These are phyloP conservation scores for Macrosiphum euphorbiae DNA, from an alignment of 2,888 invertebrate species.

Conservation along the genomic window DNA sequence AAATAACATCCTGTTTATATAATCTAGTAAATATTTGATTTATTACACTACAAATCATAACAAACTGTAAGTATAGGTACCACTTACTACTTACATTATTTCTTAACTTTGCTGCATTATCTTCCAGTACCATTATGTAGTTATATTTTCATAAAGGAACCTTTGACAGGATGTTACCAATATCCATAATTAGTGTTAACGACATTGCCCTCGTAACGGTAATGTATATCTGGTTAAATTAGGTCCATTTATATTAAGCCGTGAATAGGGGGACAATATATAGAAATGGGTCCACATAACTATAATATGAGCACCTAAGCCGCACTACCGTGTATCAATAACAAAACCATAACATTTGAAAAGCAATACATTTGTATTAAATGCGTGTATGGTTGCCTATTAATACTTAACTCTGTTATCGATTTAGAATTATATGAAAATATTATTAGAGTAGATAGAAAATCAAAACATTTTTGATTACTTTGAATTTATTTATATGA, in stretches of 20 bases:
- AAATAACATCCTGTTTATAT: constrained; percentile 1
- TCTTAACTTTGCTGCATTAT: background rate
- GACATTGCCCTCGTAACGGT: constrained; percentile 61
- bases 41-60: background rate
- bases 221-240: constrained; percentile 45
- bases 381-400: constrained; percentile 16
- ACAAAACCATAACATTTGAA: background rate
- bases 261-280: constrained; percentile 5
- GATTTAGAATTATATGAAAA: background rate
- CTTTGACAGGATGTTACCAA: constrained; percentile 61
- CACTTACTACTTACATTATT: background rate
- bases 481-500: background rate
- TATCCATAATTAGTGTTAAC: constrained; percentile 57
- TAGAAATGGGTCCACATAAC: constrained; percentile 71
- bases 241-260: constrained; percentile 54
- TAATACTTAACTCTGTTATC: background rate
- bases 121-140: constrained; percentile 27
- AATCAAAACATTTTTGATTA: background rate
- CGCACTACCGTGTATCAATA: background rate
- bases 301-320: background rate
- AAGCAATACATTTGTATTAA: background rate
- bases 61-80: background rate
- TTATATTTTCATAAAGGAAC: constrained; percentile 22
- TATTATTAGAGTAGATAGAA: background rate
- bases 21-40: background rate